A percentile compares a stretch with the other conserved stretches of the same genome.
phyloP scores from a whole-genome alignment of 2,113 vertebrate species.

The Aegotheles bennettii region DNA sequence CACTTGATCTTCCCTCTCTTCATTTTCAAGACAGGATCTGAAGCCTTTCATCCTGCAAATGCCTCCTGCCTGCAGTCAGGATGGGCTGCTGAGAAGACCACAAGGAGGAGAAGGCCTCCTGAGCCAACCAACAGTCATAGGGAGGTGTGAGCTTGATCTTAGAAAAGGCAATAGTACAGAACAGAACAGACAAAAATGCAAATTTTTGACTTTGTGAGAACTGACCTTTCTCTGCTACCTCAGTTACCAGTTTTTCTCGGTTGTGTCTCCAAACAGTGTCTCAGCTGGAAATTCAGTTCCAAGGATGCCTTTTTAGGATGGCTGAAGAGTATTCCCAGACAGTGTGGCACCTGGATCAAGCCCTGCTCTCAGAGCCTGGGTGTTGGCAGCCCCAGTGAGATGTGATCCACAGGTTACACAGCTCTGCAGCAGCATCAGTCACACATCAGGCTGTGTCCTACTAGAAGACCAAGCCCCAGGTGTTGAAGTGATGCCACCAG shows the following conservation, averaged over 20 bases:
- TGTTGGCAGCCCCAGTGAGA: neutral
- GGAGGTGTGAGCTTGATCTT: neutral
- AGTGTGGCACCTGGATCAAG: neutral
- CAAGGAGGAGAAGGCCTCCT: neutral
- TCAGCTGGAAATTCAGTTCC: neutral
- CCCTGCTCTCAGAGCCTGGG: neutral
- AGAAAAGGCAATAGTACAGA: neutral
- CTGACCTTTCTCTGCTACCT: neutral
- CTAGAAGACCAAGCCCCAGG: neutral
- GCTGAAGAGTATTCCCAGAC: neutral
- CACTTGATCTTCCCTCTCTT: neutral
- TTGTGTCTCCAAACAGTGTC: neutral
- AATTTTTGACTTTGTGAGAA: neutral
- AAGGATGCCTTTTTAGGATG: neutral
- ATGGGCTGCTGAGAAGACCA: neutral
- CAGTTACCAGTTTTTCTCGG: neutral
- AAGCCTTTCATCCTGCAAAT: neutral
- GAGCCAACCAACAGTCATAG: neutral
- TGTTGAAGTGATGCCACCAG: neutral
- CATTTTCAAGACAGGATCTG: neutral
- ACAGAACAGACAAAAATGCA: neutral
- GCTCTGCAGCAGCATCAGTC: neutral
- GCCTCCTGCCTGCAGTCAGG: neutral
- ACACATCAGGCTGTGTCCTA: neutral
- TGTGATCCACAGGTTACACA: accelerated